Evolutionary conservation across 2,888 invertebrate species (phyloP), one percentile per base, ranked within the genome.

Genomic region (Steinernema scapterisci): DNA sequence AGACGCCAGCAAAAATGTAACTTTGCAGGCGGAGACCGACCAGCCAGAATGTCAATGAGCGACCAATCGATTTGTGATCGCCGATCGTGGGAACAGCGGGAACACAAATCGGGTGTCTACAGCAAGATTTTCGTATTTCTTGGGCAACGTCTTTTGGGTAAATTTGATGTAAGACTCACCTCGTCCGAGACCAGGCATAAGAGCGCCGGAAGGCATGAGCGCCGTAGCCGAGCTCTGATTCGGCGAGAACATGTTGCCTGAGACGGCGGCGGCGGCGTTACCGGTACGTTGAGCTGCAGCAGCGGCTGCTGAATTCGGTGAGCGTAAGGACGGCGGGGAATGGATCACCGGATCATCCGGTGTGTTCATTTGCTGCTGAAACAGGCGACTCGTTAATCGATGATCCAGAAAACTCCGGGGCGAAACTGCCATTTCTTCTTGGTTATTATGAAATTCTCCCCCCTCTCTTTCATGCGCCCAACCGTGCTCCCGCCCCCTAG

Each of bases 261-360:
- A 6, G 54, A 21, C 54, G 54, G 54, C 25, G 54, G 54, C 25
- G 54, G 54, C 54, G 54, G 54, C 13, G n/a, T n/a, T n/a, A n/a
- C n/a, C n/a, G n/a, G n/a, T n/a, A 27, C 54, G 54, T 9, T 54
- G 54, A 54, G 54, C 54, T 6, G 54, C 54, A 54, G 54, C 54
- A 27, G 54, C 54, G 19, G 54, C 54, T 54, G 54, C 54, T 21
- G 54, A 54, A 54, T 54, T 54, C 25, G 54, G 54, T 54, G 54
- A 54, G 27, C 82, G 77, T 27, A 83, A 76, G 1, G 84, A 81
- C 3, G 84, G 83, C 45, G 85, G 84, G 52, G 83, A 84, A 77
- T 85, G 83, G 63, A 84, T 85, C 45, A 85, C 83, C 3, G 85
- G 85, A 77, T 85, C 85, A 75, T 84, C 84, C 0, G 85, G 85